phyloP scores from a whole-genome alignment of 2,113 vertebrate genomes.

The Genyomyrus donnyi region DNA sequence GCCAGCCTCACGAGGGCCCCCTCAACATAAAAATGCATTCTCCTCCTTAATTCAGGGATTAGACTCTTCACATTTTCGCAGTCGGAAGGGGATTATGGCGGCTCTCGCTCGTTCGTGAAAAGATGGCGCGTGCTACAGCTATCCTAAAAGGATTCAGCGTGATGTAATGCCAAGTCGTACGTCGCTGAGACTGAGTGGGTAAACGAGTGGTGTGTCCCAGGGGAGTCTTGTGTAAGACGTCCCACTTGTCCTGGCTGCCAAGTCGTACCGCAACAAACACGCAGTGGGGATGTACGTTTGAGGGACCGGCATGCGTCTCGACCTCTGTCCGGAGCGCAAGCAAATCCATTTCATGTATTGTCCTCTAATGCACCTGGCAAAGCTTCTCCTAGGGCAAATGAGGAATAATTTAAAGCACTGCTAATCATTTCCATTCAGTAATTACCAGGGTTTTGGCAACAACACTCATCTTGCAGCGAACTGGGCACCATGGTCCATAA shows the following conservation, averaged over 20 bases:
- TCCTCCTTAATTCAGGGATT: slow-evolving; percentile 25
- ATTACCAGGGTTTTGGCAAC: slow-evolving; percentile 29
- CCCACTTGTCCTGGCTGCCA: neutral
- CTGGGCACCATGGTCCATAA: neutral
- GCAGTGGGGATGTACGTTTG: neutral
- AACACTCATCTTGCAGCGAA: neutral
- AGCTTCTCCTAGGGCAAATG: slow-evolving; percentile 20
- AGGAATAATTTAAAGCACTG: slow-evolving; percentile 31
- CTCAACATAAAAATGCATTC: slow-evolving; percentile 25
- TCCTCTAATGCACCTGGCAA: slow-evolving; percentile 2
- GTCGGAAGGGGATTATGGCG: slow-evolving; percentile 24
- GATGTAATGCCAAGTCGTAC: slow-evolving; percentile 20
- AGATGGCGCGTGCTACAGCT: slow-evolving; percentile 15
- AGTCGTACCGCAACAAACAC: neutral
- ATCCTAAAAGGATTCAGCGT: slow-evolving; percentile 28
- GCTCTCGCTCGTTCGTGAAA: slow-evolving; percentile 24
- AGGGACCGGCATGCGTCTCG: slow-evolving; percentile 5
- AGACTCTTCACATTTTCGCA: slow-evolving; percentile 23
- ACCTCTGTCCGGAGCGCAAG: neutral
- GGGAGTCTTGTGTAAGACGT: neutral
- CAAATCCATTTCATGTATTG: neutral
- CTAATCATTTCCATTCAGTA: slow-evolving; percentile 39
- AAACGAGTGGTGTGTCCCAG: neutral
- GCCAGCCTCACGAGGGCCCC: slow-evolving; percentile 22
- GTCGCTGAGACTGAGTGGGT: slow-evolving; percentile 13